Percentiles rank a stretch among this genome's conserved stretches.
phyloP scores from a whole-genome alignment of 2,888 invertebrate species.

The Cheilosia variabilis region DNA sequence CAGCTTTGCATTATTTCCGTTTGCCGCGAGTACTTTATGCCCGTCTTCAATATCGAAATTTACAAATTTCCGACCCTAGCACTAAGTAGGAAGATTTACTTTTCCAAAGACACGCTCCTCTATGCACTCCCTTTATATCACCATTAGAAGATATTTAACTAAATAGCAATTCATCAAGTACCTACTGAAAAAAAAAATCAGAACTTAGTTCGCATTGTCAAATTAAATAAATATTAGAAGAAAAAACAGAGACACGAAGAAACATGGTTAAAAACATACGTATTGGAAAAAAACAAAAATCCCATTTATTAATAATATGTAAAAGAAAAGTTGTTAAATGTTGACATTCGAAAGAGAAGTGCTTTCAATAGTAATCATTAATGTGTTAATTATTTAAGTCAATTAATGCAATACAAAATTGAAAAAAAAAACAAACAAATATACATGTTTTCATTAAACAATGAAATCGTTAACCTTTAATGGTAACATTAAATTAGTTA shows the following conservation, averaged over 20 bases:
- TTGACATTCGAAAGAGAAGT: conserved; percentile 44
- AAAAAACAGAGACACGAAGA: not conserved
- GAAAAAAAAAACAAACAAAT: conserved; percentile 2
- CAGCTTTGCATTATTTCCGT: too few species aligned
- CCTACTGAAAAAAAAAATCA: conserved; percentile 40
- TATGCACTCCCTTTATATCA: not conserved
- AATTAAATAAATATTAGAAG: conserved; percentile 28
- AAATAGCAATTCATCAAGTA: conserved; percentile 48
- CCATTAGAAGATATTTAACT: conserved; percentile 7
- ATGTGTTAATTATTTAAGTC: conserved; percentile 71
- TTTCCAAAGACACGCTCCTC: too few species aligned
- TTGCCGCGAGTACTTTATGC: not conserved
- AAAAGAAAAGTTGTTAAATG: conserved; percentile 45
- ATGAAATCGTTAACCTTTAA: not conserved
- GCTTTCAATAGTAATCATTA: conserved; percentile 36
- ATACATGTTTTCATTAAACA: not conserved
- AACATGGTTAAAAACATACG: conserved; percentile 11
- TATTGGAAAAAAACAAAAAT: conserved; percentile 20
- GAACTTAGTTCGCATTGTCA: conserved; percentile 40
- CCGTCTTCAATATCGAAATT: not conserved
- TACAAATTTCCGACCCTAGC: not conserved
- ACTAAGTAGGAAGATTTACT: not conserved
- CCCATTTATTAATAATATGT: conserved; percentile 5
- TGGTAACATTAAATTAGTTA: conserved; percentile 20
- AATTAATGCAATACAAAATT: conserved; percentile 59